Conservation (phyloP, 2,113 vertebrate species). For the Pteropus alecto region DNA sequence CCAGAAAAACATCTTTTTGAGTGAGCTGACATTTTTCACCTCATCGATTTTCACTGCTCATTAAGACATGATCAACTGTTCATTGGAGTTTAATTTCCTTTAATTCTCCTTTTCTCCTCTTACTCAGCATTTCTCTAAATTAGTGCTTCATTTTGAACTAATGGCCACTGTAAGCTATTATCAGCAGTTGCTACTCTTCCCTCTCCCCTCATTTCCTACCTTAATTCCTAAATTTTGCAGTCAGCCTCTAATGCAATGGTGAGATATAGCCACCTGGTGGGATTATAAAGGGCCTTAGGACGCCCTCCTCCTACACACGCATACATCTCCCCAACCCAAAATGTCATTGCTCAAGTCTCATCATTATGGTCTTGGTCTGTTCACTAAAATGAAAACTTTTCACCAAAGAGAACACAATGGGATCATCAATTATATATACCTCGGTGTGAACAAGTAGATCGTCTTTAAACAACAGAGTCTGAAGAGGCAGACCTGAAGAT, state of each 20-base stretch:
- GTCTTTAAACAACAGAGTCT: neutral
- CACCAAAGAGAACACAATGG: neutral
- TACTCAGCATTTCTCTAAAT: conserved; percentile 36
- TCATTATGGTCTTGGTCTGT: neutral
- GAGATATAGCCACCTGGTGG: neutral
- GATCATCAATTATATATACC: neutral
- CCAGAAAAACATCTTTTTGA: conserved; percentile 25
- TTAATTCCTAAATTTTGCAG: conserved; percentile 24
- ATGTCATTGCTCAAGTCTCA: neutral
- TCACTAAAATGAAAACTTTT: neutral
- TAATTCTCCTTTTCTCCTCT: conserved; percentile 41
- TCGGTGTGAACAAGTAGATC: neutral
- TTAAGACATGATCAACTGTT: conserved; percentile 49
- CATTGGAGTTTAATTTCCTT: conserved; percentile 23
- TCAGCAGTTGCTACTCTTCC: neutral
- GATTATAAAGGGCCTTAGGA: neutral
- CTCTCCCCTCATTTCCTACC: neutral
- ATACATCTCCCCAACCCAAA: neutral
- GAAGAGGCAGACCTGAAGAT: neutral
- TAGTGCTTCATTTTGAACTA: conserved; percentile 30
- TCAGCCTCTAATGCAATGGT: neutral
- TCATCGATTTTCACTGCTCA: conserved; percentile 42
- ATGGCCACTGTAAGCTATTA: neutral
- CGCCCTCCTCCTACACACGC: neutral
- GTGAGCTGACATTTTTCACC: conserved; percentile 27